Percentiles rank a stretch among this genome's conserved stretches.
Evolutionary conservation across 2,797 vertebrate genomes (phyloP).

Genomic region (Numenius phaeopus): DNA sequence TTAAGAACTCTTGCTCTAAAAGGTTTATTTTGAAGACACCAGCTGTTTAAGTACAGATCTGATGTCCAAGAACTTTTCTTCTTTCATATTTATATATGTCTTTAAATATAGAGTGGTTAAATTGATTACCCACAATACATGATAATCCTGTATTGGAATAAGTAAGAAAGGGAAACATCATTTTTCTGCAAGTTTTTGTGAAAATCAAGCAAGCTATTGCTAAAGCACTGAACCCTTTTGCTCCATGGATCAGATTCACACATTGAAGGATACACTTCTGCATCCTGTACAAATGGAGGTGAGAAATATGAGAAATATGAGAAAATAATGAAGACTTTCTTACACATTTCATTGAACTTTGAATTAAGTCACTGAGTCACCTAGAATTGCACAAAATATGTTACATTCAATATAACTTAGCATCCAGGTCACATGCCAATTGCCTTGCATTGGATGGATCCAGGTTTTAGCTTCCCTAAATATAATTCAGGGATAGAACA

Average conservation of each 20-base stretch:
- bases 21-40: neutral
- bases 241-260: neutral
- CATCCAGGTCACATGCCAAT: neutral
- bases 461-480: neutral
- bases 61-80: neutral
- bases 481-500: neutral
- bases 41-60: neutral
- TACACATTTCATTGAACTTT: neutral
- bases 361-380: neutral
- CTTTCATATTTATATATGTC: neutral
- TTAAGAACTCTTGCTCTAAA: slow-evolving; percentile 5
- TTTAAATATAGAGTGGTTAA: neutral
- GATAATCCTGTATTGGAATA: neutral
- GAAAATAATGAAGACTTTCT: neutral
- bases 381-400: neutral
- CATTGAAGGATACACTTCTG: neutral
- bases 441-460: neutral
- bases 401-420: neutral
- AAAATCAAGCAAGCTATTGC: neutral
- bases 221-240: neutral
- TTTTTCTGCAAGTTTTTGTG: neutral
- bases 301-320: too few relatives aligned
- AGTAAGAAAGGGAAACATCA: neutral
- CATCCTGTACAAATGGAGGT: neutral
- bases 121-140: neutral